Conservation (phyloP, 2,113 vertebrate species). For the Corythaeola cristata region DNA sequence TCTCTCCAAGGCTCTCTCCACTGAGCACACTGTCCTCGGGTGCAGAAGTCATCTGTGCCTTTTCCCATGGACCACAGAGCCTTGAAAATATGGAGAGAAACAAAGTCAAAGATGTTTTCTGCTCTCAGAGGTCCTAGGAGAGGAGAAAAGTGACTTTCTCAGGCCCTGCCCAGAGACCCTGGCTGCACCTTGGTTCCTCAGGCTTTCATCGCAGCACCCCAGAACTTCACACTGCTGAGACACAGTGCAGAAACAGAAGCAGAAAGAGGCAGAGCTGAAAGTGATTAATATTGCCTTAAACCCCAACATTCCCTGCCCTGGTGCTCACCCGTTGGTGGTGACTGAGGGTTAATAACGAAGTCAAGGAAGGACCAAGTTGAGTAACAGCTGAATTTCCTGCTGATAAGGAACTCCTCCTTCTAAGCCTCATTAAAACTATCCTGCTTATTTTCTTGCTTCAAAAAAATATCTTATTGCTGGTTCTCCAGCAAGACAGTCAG, state of each 20-base stretch:
- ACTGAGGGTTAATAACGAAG: neutral
- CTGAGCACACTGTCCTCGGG: neutral
- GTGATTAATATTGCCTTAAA: neutral
- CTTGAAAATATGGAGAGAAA: neutral
- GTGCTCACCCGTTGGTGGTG: rapidly evolving
- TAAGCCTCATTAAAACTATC: neutral
- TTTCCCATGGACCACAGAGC: neutral
- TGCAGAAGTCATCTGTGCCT: neutral
- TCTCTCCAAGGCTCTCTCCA: neutral
- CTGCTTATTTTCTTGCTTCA: neutral
- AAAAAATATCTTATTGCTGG: neutral
- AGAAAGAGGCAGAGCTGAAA: neutral
- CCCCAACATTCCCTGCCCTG: neutral
- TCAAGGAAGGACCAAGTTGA: neutral
- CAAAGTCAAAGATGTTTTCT: neutral
- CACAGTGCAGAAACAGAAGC: neutral
- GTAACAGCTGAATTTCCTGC: neutral
- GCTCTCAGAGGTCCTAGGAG: neutral
- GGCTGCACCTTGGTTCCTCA: neutral
- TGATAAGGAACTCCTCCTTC: neutral
- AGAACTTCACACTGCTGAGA: neutral
- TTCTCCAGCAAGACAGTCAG: neutral
- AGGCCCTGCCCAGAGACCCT: neutral
- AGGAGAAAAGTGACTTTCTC: neutral
- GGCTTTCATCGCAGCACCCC: neutral